Conservation (phyloP, 2,888 invertebrate genomes). For the Pelosia muscerda region DNA sequence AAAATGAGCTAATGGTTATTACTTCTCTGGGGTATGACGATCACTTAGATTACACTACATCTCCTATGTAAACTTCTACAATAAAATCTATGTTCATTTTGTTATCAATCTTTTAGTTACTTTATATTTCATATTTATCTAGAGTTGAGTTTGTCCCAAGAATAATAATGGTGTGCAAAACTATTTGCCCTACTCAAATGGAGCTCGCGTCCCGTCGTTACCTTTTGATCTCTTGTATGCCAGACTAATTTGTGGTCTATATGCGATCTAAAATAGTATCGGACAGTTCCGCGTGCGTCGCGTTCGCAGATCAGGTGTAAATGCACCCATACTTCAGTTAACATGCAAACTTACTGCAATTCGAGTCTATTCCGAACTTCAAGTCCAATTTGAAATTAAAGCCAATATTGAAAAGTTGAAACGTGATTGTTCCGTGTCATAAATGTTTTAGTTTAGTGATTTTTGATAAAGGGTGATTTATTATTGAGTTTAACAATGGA, state of each 20-base stretch:
- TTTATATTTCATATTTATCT: background rate
- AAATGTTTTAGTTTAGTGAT: constrained; percentile 23
- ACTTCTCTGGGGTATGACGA: no score
- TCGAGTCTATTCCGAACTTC: constrained; percentile 34
- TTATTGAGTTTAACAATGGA: constrained; percentile 35
- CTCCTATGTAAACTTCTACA: background rate
- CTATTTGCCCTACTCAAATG: constrained; percentile 48
- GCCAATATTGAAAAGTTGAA: background rate
- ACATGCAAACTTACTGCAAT: constrained; percentile 48
- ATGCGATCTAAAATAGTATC: constrained; percentile 79
- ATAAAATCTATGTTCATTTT: background rate
- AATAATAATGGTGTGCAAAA: constrained; percentile 8
- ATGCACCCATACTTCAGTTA: constrained; percentile 62
- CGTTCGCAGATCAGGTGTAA: constrained; percentile 78
- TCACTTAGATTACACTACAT: background rate
- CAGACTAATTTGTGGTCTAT: constrained; percentile 79
- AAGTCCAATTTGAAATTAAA: constrained; percentile 1
- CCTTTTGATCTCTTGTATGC: constrained; percentile 81
- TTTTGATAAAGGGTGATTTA: constrained; percentile 26
- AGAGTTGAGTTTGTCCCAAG: background rate
- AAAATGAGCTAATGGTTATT: no score
- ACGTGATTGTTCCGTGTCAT: constrained; percentile 21
- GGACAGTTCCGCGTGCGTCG: constrained; percentile 79
- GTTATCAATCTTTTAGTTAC: background rate
- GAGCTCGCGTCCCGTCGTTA: constrained; percentile 58